These are phyloP conservation scores for Rhinogobio ventralis DNA, from an alignment of 2,797 vertebrate species.

Conservation along the genomic window DNA sequence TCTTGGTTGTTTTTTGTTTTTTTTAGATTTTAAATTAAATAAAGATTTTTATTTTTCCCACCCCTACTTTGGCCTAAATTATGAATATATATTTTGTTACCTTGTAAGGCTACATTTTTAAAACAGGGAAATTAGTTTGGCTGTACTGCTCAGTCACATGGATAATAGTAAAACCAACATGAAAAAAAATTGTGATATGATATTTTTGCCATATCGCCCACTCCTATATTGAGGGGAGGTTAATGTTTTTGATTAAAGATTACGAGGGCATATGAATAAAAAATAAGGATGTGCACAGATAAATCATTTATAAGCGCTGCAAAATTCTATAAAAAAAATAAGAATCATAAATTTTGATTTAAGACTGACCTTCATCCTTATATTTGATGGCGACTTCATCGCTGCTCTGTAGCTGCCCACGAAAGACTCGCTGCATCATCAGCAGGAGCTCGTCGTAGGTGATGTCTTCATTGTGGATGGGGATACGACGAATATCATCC, in stretches of 20 bases:
- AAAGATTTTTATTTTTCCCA: no score
- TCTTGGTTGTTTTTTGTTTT: no score
- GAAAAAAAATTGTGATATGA: no score
- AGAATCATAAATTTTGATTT: not conserved
- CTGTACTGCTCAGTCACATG: no score
- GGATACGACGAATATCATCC: conserved; percentile 97
- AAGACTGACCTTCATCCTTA: conserved; percentile 93
- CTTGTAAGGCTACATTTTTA: no score
- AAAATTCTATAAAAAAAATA: not conserved
- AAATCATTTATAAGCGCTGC: not conserved
- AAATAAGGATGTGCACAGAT: not conserved
- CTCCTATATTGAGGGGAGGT: no score
- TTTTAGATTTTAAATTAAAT: no score
- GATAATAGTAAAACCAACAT: no score
- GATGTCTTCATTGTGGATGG: conserved; percentile 99
- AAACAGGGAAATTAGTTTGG: no score
- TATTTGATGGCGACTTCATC: conserved; percentile 99
- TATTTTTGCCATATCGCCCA: no score
- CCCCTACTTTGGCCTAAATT: no score
- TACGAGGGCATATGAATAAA: not conserved
- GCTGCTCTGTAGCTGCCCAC: conserved; percentile 95
- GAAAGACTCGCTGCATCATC: conserved; percentile 99
- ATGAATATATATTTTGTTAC: no score
- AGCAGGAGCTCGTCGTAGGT: conserved; percentile 98
- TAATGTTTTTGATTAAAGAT: not conserved